Percentiles rank a stretch among this genome's conserved stretches.
Conservation (phyloP, 64 coral and sea anemone genomes). For the Astreopora myriophthalma region DNA sequence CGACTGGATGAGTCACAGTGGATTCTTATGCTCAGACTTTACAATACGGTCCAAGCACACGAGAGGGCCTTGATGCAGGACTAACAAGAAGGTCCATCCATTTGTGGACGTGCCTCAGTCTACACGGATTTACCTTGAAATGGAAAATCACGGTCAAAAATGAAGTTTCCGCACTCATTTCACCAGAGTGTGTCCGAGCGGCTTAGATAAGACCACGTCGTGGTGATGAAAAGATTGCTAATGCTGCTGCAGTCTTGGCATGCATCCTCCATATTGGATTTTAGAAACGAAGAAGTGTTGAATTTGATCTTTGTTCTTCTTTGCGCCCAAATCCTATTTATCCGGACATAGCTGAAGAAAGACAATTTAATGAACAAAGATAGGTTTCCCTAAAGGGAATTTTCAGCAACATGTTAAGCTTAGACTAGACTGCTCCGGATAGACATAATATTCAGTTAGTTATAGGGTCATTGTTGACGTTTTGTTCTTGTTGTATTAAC, state of each 20-base stretch:
- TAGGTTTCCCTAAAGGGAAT: not conserved
- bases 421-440: not conserved
- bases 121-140: constrained; percentile 1
- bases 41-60: not conserved
- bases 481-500: not conserved
- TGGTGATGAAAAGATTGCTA: constrained; percentile 10
- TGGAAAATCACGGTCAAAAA: not conserved
- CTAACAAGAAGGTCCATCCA: not conserved
- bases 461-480: not conserved
- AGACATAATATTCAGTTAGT: not conserved
- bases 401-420: not conserved
- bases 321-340: constrained; percentile 30
- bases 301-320: constrained; percentile 6
- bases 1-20: not conserved
- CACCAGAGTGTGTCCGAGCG: not conserved
- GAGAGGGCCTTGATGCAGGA: not conserved
- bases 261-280: constrained; percentile 40
- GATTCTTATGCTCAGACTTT: not conserved
- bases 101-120: constrained; percentile 6
- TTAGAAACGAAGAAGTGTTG: not conserved
- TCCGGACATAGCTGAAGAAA: not conserved
- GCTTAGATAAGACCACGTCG: not conserved
- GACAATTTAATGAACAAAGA: not conserved
- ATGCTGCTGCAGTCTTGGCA: not conserved
- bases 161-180: not conserved